These are phyloP conservation scores for Colinus virginianus DNA, from an alignment of 2,113 vertebrate species.

Conservation along the genomic window DNA sequence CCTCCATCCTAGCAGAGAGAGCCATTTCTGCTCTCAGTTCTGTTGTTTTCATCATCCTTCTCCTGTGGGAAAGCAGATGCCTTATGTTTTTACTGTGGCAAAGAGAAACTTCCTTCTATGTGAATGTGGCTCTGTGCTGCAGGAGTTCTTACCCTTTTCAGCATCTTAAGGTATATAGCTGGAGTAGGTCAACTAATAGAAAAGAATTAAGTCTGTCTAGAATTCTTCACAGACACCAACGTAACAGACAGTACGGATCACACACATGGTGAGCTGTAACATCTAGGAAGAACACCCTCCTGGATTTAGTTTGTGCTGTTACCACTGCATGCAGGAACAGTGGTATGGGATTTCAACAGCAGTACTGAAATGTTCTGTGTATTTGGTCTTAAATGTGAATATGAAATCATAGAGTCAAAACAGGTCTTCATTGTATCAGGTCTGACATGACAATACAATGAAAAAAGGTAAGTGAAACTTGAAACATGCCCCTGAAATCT, in stretches of 20 bases:
- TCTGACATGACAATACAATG: rapidly evolving
- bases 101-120: not conserved
- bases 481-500: not conserved
- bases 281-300: not conserved
- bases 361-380: not conserved
- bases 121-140: not conserved
- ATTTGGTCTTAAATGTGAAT: not conserved
- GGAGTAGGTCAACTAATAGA: not conserved
- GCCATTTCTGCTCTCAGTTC: not conserved
- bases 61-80: not conserved
- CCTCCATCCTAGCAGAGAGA: rapidly evolving
- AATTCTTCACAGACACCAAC: not conserved
- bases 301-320: not conserved
- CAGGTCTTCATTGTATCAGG: not conserved
- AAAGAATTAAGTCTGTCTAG: not conserved
- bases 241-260: not conserved
- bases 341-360: not conserved
- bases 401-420: not conserved
- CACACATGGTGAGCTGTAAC: rapidly evolving
- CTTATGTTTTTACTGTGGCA: not conserved
- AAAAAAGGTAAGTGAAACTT: not conserved
- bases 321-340: not conserved
- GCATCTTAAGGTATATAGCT: not conserved
- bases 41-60: not conserved
- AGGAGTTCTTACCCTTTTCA: not conserved